Base-by-base conservation (phyloP, 1,140 invertebrate species). In the Atta texana region DNA sequence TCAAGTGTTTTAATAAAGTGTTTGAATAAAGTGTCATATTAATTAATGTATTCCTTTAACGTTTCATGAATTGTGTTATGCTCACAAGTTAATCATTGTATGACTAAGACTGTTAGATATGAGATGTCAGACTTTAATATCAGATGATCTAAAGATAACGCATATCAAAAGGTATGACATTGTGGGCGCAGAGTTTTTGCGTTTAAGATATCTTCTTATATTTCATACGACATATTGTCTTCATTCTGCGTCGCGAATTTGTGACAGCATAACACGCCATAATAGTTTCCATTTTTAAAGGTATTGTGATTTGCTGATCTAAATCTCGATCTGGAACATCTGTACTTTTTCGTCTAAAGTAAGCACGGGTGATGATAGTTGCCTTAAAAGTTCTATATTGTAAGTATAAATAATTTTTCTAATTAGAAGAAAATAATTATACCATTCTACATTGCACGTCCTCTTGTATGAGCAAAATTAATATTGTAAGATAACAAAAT, bases 161-260 rank as follows among this genome's bases (percentile, higher is more conserved):
- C 80, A 61, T 84, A 84, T 84, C 80, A 84, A 84, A 75, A 74
- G 24, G 53, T 49, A 57, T n/a, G 80, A 84, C n/a, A 74, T 84
- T 84, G 39, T 63, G 55, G 2, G 28, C 18, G 3, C 0, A 63
- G 14, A 61, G 7, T n/a, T 71, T 75, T 74, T 49, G 39, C 51
- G 55, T 74, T 82, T 75, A 34, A 72, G 66, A 84, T 84, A 61
- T 61, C 28, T 8, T 24, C 55, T 44, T 21, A 18, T 10, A 1
- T 2, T 14, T 84, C 31, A n/a, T 49, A 18, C 2, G 57, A 61
- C 18, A 34, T 57, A 59, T 16, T 31, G 77, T 34, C 64, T 44
- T 61, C 31, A 16, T 10, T 44, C 14, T 71, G 39, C 28, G 64
- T 24, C 28, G 21, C 34, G 18, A 44, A 59, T 49, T 49, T 31